These are phyloP conservation scores for Squalus acanthias DNA, from an alignment of 2,797 vertebrate genomes.

Conservation along the genomic window DNA sequence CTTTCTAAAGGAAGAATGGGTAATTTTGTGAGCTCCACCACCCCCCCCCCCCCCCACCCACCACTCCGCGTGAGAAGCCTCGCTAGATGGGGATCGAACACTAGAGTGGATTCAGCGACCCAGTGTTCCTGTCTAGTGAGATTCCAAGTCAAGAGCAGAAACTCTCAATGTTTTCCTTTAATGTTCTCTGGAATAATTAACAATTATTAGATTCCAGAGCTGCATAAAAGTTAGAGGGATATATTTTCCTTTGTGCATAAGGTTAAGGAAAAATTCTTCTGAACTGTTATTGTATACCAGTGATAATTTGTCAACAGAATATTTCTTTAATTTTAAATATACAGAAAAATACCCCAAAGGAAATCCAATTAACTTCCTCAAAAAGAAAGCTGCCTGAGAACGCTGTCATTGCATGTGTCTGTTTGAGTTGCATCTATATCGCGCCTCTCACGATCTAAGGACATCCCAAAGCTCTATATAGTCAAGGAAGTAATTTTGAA, in stretches of 20 bases:
- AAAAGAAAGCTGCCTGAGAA: not conserved
- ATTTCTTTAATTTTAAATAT: not conserved
- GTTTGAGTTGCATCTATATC: not conserved
- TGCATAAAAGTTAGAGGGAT: no score
- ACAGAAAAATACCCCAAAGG: not conserved
- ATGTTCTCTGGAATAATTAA: not conserved
- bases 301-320: no score
- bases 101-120: no score
- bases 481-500: not conserved
- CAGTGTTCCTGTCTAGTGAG: no score
- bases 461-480: not conserved
- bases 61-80: no score
- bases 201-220: not conserved
- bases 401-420: not conserved
- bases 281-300: no score
- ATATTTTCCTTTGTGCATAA: no score
- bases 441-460: not conserved
- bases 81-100: no score
- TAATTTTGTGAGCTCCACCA: no score
- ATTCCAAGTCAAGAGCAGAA: not conserved
- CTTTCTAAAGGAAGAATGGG: no score
- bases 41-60: no score
- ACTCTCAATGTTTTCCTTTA: not conserved
- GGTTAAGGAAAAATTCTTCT: no score
- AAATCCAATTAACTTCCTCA: not conserved